Evolutionary conservation across 2,888 invertebrate species (phyloP).

Genomic region (Liopterus haemorrhoidalis): DNA sequence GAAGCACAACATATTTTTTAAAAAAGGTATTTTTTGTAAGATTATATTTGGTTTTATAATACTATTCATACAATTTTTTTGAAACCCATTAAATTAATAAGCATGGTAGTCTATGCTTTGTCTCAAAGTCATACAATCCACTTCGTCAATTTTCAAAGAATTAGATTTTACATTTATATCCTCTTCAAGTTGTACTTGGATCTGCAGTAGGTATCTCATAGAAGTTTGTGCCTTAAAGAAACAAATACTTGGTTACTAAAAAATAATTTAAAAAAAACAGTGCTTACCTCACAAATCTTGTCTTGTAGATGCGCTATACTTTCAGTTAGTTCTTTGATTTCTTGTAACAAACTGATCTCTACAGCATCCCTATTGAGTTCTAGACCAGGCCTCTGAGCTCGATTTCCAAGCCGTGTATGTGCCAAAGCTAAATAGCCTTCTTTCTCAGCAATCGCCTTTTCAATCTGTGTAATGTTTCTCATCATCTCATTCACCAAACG

Average conservation of each 20-base stretch:
- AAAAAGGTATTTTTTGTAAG: not conserved
- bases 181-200: slow-evolving; percentile 83
- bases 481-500: slow-evolving; percentile 69
- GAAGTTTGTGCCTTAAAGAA: slow-evolving; percentile 58
- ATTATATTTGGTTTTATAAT: no score
- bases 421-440: slow-evolving; percentile 75
- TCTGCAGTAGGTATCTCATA: slow-evolving; percentile 74
- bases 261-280: slow-evolving; percentile 20
- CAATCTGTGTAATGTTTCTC: slow-evolving; percentile 65
- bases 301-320: slow-evolving; percentile 62
- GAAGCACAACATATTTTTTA: not conserved
- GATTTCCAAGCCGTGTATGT: slow-evolving; percentile 74
- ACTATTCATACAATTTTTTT: no score
- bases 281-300: slow-evolving; percentile 60
- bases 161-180: slow-evolving; percentile 89
- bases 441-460: slow-evolving; percentile 74
- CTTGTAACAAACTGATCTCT: slow-evolving; percentile 65
- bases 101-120: slow-evolving; percentile 68
- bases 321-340: slow-evolving; percentile 62
- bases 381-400: slow-evolving; percentile 71
- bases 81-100: slow-evolving; percentile 50
- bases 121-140: slow-evolving; percentile 78
- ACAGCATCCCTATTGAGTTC: slow-evolving; percentile 79
- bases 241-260: slow-evolving; percentile 18
- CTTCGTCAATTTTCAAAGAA: slow-evolving; percentile 87